phyloP scores from a whole-genome alignment of 2,888 invertebrate species.

The Gymnosoma rotundatum region DNA sequence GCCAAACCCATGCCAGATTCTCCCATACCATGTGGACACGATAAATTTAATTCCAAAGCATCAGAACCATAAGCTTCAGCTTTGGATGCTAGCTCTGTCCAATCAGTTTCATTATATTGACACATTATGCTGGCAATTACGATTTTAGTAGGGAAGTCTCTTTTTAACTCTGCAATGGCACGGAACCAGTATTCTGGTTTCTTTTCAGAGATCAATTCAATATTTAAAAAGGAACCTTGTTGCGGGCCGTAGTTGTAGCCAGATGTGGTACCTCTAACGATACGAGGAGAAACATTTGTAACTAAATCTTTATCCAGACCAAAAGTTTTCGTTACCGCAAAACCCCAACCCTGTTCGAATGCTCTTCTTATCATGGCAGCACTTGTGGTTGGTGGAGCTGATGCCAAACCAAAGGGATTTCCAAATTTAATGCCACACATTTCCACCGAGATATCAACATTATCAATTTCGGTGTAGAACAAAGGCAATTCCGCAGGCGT shows the following conservation, averaged over 20 bases:
- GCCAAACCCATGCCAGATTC: constrained; percentile 99
- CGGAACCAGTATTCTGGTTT: constrained; percentile 95
- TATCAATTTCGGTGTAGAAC: constrained; percentile 96
- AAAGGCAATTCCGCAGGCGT: constrained; percentile 90
- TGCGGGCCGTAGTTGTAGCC: constrained; percentile 96
- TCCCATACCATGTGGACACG: constrained; percentile 99
- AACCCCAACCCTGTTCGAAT: constrained; percentile 98
- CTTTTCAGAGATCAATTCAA: constrained; percentile 99
- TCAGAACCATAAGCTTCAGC: constrained; percentile 94
- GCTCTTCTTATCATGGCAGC: constrained; percentile 96
- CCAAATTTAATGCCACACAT: constrained; percentile 96
- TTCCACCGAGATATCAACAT: constrained; percentile 95
- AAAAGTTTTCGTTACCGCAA: constrained; percentile 98
- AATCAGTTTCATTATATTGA: constrained; percentile 92
- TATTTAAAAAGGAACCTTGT: constrained; percentile 98
- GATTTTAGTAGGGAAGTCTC: constrained; percentile 95
- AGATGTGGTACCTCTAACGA: constrained; percentile 95
- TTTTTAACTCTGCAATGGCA: constrained; percentile 93
- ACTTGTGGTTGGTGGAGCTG: constrained; percentile 98
- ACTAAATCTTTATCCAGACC: constrained; percentile 97
- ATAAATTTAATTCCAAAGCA: constrained; percentile 96
- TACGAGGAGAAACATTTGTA: constrained; percentile 98
- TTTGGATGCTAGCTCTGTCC: constrained; percentile 90
- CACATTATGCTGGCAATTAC: constrained; percentile 98
- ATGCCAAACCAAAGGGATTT: constrained; percentile 98